These are phyloP conservation scores for Tarsius wallacei DNA, from an alignment of 2,797 vertebrate species.

Conservation along the genomic window DNA sequence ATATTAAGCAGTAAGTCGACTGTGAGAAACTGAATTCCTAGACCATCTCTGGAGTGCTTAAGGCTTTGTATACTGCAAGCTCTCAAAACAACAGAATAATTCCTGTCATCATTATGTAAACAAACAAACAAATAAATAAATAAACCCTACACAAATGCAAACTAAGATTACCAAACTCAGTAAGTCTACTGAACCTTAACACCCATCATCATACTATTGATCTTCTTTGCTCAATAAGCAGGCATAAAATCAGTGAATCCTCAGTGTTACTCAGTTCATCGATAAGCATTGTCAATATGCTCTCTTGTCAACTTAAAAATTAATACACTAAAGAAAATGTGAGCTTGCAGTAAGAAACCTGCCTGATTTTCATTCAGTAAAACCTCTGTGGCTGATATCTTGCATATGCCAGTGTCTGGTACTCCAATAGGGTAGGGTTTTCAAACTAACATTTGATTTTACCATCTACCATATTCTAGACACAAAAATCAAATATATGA, in stretches of 20 bases:
- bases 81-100: conserved; percentile 60
- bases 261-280: conserved; percentile 28
- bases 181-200: conserved; percentile 11
- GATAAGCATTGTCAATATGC: neutral
- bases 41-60: conserved; percentile 29
- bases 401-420: neutral
- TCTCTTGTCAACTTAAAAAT: conserved; percentile 39
- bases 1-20: neutral
- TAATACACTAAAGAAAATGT: neutral
- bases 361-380: neutral
- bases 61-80: conserved; percentile 1
- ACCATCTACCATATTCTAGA: conserved; percentile 47
- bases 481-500: neutral
- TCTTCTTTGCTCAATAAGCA: conserved; percentile 37
- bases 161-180: conserved; percentile 52
- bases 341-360: neutral
- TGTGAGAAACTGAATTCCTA: conserved; percentile 6
- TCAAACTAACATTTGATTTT: conserved; percentile 60
- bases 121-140: neutral
- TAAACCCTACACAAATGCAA: conserved; percentile 32
- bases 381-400: neutral
- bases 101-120: conserved; percentile 20
- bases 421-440: neutral
- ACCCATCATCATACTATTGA: neutral
- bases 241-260: conserved; percentile 30